These are phyloP conservation scores for Tribolium madens DNA, from an alignment of 1,140 invertebrate genomes.

Conservation along the genomic window DNA sequence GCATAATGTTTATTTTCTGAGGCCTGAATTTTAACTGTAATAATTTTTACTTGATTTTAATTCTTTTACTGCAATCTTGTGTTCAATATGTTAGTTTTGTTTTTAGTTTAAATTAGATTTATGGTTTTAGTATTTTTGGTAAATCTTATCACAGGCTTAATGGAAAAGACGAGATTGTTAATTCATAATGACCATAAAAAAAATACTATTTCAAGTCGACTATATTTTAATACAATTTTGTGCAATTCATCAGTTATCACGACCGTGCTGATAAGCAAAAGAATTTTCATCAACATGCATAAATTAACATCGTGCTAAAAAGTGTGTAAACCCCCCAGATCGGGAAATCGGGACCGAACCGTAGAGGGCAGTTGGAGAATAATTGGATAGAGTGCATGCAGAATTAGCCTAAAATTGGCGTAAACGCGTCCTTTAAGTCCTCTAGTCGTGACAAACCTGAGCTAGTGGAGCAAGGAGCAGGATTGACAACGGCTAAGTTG, in stretches of 20 bases:
- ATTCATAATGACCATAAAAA: too few relatives aligned
- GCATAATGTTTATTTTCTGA: too few relatives aligned
- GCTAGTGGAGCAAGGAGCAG: constrained; percentile 69
- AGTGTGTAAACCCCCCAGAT: constrained; percentile 17
- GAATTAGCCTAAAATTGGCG: constrained; percentile 41
- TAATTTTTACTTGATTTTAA: too few relatives aligned
- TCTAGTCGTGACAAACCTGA: constrained; percentile 66
- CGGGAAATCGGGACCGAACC: constrained; percentile 9
- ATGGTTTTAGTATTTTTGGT: too few relatives aligned
- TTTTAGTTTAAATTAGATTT: too few relatives aligned
- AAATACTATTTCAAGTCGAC: too few relatives aligned
- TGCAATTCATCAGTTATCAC: background rate
- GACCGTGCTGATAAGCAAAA: background rate
- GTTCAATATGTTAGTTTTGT: too few relatives aligned
- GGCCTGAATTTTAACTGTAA: too few relatives aligned
- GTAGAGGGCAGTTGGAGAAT: background rate
- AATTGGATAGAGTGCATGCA: background rate
- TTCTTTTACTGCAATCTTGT: too few relatives aligned
- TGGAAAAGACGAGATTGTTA: too few relatives aligned
- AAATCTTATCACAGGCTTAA: too few relatives aligned
- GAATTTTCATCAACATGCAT: background rate
- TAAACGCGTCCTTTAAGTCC: constrained; percentile 1
- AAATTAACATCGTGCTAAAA: constrained; percentile 19
- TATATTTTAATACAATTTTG: too few relatives aligned
- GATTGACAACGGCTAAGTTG: constrained; percentile 69